Conservation (phyloP, 1,140 invertebrate species). For the Drosophila nasuta region DNA sequence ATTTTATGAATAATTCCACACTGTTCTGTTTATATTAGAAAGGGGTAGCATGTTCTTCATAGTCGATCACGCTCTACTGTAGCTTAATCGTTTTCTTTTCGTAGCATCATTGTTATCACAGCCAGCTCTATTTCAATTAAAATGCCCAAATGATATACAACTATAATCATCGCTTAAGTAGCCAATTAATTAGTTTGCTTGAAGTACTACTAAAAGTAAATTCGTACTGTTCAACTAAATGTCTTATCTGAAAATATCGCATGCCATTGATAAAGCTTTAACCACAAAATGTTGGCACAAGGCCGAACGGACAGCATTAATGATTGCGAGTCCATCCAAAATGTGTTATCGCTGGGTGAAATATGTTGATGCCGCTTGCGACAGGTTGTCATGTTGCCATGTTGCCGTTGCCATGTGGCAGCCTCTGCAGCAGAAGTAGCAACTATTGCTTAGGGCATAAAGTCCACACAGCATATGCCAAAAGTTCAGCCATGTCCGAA, state of each 20-base stretch:
- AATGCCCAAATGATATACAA: no score
- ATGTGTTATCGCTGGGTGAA: slow-evolving; percentile 10
- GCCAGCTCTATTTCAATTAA: no score
- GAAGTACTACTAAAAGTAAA: not conserved
- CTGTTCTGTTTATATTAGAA: no score
- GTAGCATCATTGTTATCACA: no score
- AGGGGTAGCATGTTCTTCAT: no score
- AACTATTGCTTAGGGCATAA: slow-evolving; percentile 15
- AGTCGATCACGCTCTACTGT: no score
- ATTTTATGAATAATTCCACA: no score
- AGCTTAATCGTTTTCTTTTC: no score
- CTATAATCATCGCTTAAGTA: not conserved
- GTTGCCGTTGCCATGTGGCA: no score
- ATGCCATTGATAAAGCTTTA: slow-evolving; percentile 9
- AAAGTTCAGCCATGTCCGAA: slow-evolving; percentile 36
- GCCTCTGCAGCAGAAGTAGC: not conserved
- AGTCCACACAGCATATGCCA: slow-evolving; percentile 41
- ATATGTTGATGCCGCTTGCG: slow-evolving; percentile 8
- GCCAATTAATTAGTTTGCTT: slow-evolving; percentile 3
- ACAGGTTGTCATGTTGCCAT: slow-evolving; percentile 1
- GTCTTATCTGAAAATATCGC: slow-evolving; percentile 8
- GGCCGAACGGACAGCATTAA: not conserved
- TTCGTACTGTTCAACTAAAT: not conserved
- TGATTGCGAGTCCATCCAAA: not conserved
- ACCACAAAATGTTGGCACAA: not conserved